A percentile compares a stretch with the other conserved stretches of the same genome.
These are phyloP conservation scores for Antennarius striatus DNA, from an alignment of 2,113 vertebrate species.

Conservation along the genomic window DNA sequence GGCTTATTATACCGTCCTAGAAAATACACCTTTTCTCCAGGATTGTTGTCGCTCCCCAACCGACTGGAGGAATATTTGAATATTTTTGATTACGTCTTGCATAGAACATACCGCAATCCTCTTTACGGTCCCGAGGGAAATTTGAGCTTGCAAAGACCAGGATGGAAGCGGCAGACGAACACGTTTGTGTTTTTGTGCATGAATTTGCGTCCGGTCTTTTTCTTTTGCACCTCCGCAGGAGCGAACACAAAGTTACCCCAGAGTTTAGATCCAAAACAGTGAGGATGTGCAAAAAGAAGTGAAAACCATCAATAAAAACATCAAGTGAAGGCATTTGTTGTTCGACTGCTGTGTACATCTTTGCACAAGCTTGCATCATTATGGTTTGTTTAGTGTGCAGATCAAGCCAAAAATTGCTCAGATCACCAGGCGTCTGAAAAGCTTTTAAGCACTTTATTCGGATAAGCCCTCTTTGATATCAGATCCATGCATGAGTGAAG, in stretches of 20 bases:
- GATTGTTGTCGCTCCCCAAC: slow-evolving; percentile 48
- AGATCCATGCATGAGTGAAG: slow-evolving; percentile 67
- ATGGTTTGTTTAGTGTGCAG: slow-evolving; percentile 76
- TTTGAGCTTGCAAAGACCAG: slow-evolving; percentile 47
- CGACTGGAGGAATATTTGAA: slow-evolving; percentile 56
- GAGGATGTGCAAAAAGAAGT: slow-evolving; percentile 31
- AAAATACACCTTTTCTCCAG: slow-evolving; percentile 70
- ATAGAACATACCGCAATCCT: slow-evolving; percentile 42
- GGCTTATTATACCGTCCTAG: slow-evolving; percentile 58
- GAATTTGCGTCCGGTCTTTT: slow-evolving; percentile 28
- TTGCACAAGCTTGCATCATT: slow-evolving; percentile 79
- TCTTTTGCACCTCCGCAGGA: slow-evolving; percentile 59
- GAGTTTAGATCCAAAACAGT: slow-evolving; percentile 29
- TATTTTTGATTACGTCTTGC: slow-evolving; percentile 66
- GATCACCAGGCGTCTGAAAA: slow-evolving; percentile 78
- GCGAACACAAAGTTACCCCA: slow-evolving; percentile 37
- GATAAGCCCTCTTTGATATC: slow-evolving; percentile 77
- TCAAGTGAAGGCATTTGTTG: slow-evolving; percentile 71
- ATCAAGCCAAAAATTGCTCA: slow-evolving; percentile 76
- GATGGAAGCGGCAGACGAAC: slow-evolving; percentile 44
- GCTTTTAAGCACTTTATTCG: slow-evolving; percentile 79
- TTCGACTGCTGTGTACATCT: slow-evolving; percentile 70
- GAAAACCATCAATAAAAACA: slow-evolving; percentile 77
- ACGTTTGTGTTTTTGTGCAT: slow-evolving; percentile 36
- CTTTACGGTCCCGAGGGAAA: slow-evolving; percentile 56